A percentile compares a stretch with the other conserved stretches of the same genome.
Conservation (phyloP, 1,140 invertebrate species). For the Lasaia peninsularis region DNA sequence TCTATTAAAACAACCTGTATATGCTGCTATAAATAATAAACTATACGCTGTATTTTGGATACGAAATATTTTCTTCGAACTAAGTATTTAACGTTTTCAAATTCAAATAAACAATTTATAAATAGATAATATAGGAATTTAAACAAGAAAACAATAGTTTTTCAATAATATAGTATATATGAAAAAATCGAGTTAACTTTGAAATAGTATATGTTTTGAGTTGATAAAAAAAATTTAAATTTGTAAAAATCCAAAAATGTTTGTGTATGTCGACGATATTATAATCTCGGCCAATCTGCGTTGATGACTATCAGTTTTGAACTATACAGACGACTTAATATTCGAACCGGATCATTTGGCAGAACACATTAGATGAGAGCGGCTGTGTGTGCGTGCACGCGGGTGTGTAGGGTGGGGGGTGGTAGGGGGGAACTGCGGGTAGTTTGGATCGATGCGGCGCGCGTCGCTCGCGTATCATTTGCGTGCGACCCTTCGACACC, state of each 20-base stretch:
- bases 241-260: neutral
- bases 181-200: neutral
- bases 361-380: conserved; percentile 61
- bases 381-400: conserved; percentile 33
- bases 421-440: conserved; percentile 40
- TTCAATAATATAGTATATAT: neutral
- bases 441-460: conserved; percentile 62
- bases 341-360: conserved; percentile 68
- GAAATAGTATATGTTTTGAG: neutral
- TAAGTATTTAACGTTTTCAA: neutral
- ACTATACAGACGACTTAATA: conserved; percentile 58
- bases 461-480: conserved; percentile 65
- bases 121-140: neutral
- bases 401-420: conserved; percentile 34
- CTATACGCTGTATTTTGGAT: neutral
- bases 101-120: neutral
- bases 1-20: conserved; percentile 43
- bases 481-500: conserved; percentile 45
- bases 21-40: conserved; percentile 26
- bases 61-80: neutral
- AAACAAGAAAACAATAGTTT: neutral
- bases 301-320: conserved; percentile 50
- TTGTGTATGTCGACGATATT: conserved; percentile 7
- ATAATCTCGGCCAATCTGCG: conserved; percentile 20
- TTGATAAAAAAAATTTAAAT: neutral